Evolutionary conservation across 2,113 vertebrate genomes (phyloP).

Genomic region (Catharus bicknelli): DNA sequence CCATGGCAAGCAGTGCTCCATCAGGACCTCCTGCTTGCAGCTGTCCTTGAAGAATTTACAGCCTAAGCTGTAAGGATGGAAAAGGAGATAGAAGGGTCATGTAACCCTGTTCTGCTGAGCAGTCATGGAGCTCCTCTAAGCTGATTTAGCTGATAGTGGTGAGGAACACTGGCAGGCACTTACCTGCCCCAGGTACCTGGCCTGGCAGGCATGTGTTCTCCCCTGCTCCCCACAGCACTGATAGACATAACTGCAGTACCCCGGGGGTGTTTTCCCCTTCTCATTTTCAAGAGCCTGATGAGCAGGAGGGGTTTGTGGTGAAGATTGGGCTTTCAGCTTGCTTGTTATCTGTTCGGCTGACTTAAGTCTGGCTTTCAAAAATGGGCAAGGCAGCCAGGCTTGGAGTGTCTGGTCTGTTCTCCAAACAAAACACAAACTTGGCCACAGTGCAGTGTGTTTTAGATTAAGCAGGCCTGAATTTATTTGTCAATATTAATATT

Average conservation of each 20-base stretch:
- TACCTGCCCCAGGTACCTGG: neutral
- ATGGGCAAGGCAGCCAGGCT: neutral
- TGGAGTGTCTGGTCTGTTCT: neutral
- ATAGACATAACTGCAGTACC: neutral
- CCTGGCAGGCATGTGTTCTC: neutral
- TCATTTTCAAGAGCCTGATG: neutral
- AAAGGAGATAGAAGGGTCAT: neutral
- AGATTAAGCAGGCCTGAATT: slow-evolving; percentile 6
- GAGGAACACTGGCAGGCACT: neutral
- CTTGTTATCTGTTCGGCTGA: neutral
- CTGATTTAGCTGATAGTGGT: neutral
- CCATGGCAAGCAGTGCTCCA: neutral
- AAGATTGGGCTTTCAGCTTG: neutral
- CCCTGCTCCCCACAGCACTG: neutral
- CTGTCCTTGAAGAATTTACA: slow-evolving; percentile 35
- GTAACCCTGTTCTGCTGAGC: neutral
- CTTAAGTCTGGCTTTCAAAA: slow-evolving; percentile 14
- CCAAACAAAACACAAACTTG: slow-evolving; percentile 14
- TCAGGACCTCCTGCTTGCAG: neutral
- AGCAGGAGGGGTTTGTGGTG: neutral
- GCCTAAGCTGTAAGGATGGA: neutral
- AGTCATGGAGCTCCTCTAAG: neutral
- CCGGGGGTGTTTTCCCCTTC: neutral
- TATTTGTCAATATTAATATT: slow-evolving; percentile 10
- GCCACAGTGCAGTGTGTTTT: neutral